A percentile compares a stretch with the other conserved stretches of the same genome.
phyloP scores from a whole-genome alignment of 2,888 invertebrate species.

The Cancer borealis region DNA sequence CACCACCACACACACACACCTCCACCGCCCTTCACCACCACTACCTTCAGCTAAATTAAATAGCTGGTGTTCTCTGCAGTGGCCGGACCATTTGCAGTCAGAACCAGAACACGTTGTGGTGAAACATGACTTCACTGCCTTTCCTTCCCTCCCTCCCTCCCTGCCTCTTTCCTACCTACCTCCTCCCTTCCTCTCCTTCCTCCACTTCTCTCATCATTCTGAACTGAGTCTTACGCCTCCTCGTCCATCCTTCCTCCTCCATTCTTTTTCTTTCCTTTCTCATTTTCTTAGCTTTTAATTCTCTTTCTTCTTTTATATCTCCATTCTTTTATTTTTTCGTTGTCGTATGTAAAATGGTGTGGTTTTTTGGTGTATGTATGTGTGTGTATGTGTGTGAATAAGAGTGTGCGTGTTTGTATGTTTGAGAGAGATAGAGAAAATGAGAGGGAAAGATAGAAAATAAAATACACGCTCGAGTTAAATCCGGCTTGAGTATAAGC shows the following conservation, averaged over 20 bases:
- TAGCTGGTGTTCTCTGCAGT: slow-evolving; percentile 37
- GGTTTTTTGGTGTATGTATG: neutral
- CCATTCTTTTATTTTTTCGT: neutral
- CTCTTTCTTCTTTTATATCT: neutral
- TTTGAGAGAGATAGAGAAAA: neutral
- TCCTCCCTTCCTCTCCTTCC: neutral
- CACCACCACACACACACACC: neutral
- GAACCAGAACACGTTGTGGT: slow-evolving; percentile 9
- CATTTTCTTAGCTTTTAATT: neutral
- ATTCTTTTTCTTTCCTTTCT: slow-evolving; percentile 11
- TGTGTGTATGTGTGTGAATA: neutral
- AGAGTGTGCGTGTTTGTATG: too few species aligned
- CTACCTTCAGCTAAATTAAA: neutral
- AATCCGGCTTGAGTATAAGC: neutral
- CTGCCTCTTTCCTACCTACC: neutral
- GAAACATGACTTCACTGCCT: slow-evolving; percentile 5
- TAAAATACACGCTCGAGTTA: neutral
- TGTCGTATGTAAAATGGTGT: neutral
- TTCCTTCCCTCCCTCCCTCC: neutral
- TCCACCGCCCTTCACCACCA: slow-evolving; percentile 14
- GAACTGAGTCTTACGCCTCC: neutral
- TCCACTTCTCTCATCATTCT: neutral
- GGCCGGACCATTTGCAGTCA: slow-evolving; percentile 6
- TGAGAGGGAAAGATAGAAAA: neutral
- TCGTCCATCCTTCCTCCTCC: slow-evolving; percentile 20